A percentile compares a stretch with the other conserved stretches of the same genome.
phyloP scores from a whole-genome alignment of 2,113 vertebrate species.

The Ellobius talpinus region DNA sequence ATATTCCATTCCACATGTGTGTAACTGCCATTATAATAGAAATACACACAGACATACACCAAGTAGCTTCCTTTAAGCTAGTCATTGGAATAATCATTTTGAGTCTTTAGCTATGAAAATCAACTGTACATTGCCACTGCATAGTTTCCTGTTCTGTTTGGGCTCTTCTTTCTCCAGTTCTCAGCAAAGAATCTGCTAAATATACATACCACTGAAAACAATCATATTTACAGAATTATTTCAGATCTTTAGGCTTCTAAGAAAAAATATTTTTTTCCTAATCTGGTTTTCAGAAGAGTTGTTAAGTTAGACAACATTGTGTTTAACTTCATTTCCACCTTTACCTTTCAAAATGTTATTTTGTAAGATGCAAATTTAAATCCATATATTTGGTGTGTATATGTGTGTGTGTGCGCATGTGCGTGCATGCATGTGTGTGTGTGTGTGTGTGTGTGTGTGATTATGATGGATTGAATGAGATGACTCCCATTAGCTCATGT shows the following conservation, averaged over 20 bases:
- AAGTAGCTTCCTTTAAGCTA: background rate
- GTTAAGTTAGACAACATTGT: background rate
- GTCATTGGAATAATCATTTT: background rate
- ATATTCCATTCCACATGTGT: background rate
- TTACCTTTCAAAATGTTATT: background rate
- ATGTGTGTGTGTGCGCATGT: background rate
- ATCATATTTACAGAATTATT: background rate
- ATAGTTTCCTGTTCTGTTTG: background rate
- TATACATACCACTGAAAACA: background rate
- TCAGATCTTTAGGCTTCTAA: background rate
- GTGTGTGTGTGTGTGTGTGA: background rate
- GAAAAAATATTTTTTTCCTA: background rate
- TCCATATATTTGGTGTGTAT: background rate
- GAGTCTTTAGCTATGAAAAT: background rate
- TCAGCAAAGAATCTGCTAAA: background rate
- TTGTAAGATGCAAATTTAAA: background rate
- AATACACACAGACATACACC: background rate
- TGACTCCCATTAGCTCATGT: background rate
- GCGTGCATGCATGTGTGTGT: background rate
- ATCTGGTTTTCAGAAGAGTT: background rate
- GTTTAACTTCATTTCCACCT: background rate
- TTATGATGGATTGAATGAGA: background rate
- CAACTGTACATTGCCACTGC: background rate
- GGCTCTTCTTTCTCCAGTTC: accelerated
- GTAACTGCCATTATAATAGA: background rate